Base-by-base conservation (phyloP, 2,113 vertebrate genomes). In the Strix aluco region DNA sequence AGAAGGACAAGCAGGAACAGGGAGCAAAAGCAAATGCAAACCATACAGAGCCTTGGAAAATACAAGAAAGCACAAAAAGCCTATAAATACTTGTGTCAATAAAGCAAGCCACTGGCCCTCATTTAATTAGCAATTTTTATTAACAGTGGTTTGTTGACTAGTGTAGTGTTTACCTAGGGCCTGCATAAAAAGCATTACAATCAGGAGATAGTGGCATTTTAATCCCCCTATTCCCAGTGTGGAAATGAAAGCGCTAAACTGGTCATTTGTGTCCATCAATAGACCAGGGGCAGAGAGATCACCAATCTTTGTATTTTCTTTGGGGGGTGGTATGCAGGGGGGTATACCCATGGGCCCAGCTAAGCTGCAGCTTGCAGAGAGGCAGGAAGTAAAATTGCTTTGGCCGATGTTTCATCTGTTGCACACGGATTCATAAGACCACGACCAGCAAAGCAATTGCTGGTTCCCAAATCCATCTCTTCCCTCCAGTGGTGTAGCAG, bases 41-140 rank as follows among this genome's bases (percentile, higher is more conserved):
- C 47, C 47, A 70, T 52, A 61, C 69, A 84, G 49, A 81, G 57
- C 69, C 65, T 54, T 72, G 66, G 62, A 91, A 97, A 94, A 87
- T 15, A 92, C 62, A 92, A 77, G 86, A 91, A 91, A 71, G 40
- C 57, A 92, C 70, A 87, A 96, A 92, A 92, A 84, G 13, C 57
- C 81, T 51, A 69, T 94, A 95, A 97, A 97, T 95, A 79, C 81
- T 89, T 85, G 36, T 46, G 91, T 94, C 91, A 96, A 94, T 96
- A 97, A 94, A 94, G 69, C 69, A 88, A 94, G 66, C 36, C 88
- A 89, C 69, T 67, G 77, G 72, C 80, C 57, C 69, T 94, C 91
- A 69, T 89, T 94, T 94, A 92, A 95, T 97, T 97, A 94, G 86
- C 70, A 81, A 85, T 85, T 94, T 96, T 95, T 95, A 91, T 96